Base-by-base conservation (phyloP, 2,888 invertebrate genomes). In the Dioctria rufipes region DNA sequence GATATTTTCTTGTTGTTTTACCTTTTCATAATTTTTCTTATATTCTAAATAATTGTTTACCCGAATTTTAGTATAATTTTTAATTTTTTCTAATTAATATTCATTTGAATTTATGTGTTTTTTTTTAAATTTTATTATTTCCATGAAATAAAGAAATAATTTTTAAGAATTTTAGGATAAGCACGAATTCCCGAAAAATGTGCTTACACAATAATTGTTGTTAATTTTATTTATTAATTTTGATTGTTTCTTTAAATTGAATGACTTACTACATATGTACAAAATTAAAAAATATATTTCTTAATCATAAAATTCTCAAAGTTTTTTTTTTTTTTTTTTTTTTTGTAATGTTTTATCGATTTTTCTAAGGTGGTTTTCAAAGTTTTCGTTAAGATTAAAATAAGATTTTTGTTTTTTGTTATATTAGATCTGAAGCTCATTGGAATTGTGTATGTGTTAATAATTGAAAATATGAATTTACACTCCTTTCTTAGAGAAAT, bases 381-480 rank as follows among this genome's bases (percentile, higher is more conserved):
- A 60, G 42, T 73, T 49, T 73, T 73, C 60, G 13, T 73, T 73
- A 73, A 73, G 73, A 73, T 73, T 60, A 60, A 58, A 58, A 73
- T 58, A 73, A 73, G 73, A 42, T 73, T 73, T 73, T 51, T 60
- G 37, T 37, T 13, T 11, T 67, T 67, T 67, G 58, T 73, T 51
- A 25, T 25, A 25, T 25, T 25, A 25, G 25, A 25, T 51, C 42
- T 73, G 73, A 73, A 73, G 73, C 73, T 73, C 73, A 51, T 69
- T 73, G 6, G 60, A 73, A 73, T 42, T 60, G 42, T 73, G 25
- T 25, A 25, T 25, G 25, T 25, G 25, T 25, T 25, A 25, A 25
- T 73, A 73, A 73, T 73, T 73, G 73, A 73, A 60, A 73, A 73
- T 58, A 73, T 51, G 58, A n/a, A 73, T 73, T 58, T 69, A 69